Conservation (phyloP, 2,797 vertebrate genomes). For the Enteromius anoplus region DNA sequence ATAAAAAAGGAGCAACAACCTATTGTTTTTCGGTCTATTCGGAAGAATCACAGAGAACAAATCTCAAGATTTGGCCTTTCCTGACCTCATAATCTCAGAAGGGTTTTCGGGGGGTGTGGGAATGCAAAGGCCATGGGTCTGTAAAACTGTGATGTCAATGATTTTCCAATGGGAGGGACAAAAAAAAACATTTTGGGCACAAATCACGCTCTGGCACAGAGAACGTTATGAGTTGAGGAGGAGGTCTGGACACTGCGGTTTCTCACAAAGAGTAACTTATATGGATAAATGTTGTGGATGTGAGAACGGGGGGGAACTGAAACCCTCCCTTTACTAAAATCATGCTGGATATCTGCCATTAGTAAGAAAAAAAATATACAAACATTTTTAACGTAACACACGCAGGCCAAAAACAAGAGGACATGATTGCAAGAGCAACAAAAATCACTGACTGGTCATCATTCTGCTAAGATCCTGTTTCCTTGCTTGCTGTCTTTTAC, state of each 20-base stretch:
- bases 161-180: constrained; percentile 68
- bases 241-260: constrained; percentile 57
- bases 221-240: constrained; percentile 55
- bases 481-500: constrained; percentile 25
- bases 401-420: constrained; percentile 57
- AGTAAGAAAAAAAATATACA: constrained; percentile 67
- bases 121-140: constrained; percentile 71
- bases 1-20: neutral
- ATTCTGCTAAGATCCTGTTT: constrained; percentile 55
- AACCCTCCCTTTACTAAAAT: constrained; percentile 47
- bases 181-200: constrained; percentile 55
- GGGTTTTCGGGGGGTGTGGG: constrained; percentile 74
- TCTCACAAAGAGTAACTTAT: constrained; percentile 62
- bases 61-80: constrained; percentile 69
- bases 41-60: constrained; percentile 68
- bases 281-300: constrained; percentile 59
- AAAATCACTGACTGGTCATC: constrained; percentile 62
- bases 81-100: constrained; percentile 76
- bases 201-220: constrained; percentile 59
- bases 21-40: constrained; percentile 10
- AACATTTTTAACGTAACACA: constrained; percentile 63
- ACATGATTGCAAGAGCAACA: constrained; percentile 69
- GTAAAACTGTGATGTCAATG: constrained; percentile 74
- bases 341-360: constrained; percentile 64
- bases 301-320: constrained; percentile 13